Percentiles rank a stretch among this genome's conserved stretches.
Conservation (phyloP, 1,140 invertebrate species). For the Microplitis demolitor region DNA sequence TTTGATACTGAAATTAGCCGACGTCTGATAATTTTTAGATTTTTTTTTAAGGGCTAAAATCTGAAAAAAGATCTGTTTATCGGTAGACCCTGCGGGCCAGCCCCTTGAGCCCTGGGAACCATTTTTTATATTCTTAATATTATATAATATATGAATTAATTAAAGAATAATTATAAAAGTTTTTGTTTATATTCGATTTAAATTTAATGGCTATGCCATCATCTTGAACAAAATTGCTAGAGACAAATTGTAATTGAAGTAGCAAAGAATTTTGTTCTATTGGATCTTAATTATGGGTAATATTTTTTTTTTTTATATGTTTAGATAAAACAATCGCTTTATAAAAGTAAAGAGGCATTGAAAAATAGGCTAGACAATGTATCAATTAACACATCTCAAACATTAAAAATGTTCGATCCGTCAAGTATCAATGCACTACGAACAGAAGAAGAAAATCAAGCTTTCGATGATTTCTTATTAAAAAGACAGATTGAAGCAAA, state of each 20-base stretch:
- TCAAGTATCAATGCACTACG: constrained; percentile 19
- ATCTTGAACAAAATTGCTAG: too few relatives aligned
- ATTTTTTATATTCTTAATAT: too few relatives aligned
- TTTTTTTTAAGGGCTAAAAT: too few relatives aligned
- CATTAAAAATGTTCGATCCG: background rate
- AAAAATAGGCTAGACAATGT: constrained; percentile 1
- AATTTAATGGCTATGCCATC: too few relatives aligned
- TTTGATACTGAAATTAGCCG: too few relatives aligned
- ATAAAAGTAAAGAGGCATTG: constrained; percentile 21
- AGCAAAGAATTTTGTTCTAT: background rate
- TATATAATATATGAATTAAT: too few relatives aligned
- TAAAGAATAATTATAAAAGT: too few relatives aligned
- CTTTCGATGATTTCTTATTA: constrained; percentile 38
- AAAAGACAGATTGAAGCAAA: constrained; percentile 27
- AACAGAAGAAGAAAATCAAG: constrained; percentile 22
- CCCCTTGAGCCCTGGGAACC: too few relatives aligned
- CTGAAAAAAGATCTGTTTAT: too few relatives aligned
- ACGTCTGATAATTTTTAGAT: too few relatives aligned
- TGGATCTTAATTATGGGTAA: background rate
- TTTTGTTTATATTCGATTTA: too few relatives aligned
- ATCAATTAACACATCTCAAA: background rate
- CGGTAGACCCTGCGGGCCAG: too few relatives aligned
- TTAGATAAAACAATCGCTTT: constrained; percentile 37
- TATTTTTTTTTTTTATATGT: constrained; percentile 1
- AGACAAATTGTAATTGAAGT: background rate